Conservation (phyloP, 1,140 invertebrate species). For the Piezodorus guildinii region DNA sequence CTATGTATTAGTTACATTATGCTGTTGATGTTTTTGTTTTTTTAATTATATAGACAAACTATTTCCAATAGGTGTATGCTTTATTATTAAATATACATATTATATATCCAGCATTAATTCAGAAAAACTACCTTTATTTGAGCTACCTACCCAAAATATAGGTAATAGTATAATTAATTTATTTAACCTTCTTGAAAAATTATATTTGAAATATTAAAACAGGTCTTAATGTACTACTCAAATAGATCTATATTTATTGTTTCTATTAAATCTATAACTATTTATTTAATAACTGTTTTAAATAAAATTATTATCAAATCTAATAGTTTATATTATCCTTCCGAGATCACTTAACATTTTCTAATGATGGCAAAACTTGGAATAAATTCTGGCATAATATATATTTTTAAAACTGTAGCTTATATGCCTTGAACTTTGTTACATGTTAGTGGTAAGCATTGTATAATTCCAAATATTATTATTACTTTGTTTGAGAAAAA, state of each 20-base stretch:
- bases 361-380: not conserved
- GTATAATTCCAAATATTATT: too few species aligned
- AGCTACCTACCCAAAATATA: not conserved
- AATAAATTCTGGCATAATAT: too few species aligned
- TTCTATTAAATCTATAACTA: not conserved
- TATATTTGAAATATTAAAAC: constrained; percentile 3
- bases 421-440: too few species aligned
- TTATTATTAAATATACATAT: constrained; percentile 13
- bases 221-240: not conserved
- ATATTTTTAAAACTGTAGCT: too few species aligned
- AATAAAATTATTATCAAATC: constrained; percentile 18
- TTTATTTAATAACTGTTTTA: constrained; percentile 19
- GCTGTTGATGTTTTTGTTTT: not conserved
- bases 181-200: not conserved
- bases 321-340: constrained; percentile 4
- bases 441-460: too few species aligned
- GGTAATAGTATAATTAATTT: constrained; percentile 1
- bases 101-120: constrained; percentile 6
- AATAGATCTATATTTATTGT: not conserved
- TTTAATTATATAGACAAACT: not conserved
- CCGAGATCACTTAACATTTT: not conserved
- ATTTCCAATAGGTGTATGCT: constrained; percentile 1
- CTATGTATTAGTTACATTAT: not conserved
- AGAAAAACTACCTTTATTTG: constrained; percentile 6
- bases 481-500: too few species aligned